Evolutionary conservation across 2,888 invertebrate species (phyloP), one percentile per base, ranked within the genome.

Genomic region (Bombylius major): DNA sequence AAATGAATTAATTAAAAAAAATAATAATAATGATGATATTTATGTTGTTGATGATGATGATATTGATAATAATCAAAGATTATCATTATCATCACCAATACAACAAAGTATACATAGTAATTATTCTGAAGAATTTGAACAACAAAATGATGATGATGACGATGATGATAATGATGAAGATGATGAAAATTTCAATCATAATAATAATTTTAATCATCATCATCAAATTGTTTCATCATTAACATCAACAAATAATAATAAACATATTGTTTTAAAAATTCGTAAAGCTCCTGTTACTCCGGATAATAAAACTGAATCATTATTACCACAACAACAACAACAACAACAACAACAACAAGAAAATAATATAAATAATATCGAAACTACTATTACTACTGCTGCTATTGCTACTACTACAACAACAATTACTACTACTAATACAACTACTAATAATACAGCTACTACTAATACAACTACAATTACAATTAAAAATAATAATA

Each of bases 201-300:
- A 51, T 13, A 42, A 44, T 51, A 44, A 44, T 51, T 32, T 9
- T 48, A 48, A 48, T 13, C 6, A 34, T 50, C 68, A 68, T 44
- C 69, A 69, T 45, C 68, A 70, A 59, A 63, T 66, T 4, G 63
- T 65, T 13, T 58, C 69, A 56, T 60, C 65, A 7, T 59, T 64
- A n/a, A 61, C 63, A 32, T 62, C 60, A 23, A 64, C 60, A 1
- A 65, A 62, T 46, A 69, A 69, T 61, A 54, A 60, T 32, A 58
- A 58, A 36, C 71, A 70, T 54, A 70, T 71, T 39, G 69, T 71
- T 2, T 50, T 72, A 56, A 71, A 70, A 12, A 70, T 72, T 50
- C 71, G 71, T 46, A 72, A 72, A 61, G 70, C 69, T 6, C 68
- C 70, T 13, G 39, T 42, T 11, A 23, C 3, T 23, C 23, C 23